Evolutionary conservation across 2,113 vertebrate species (phyloP), one percentile per base, ranked within the genome.

Genomic region (Alexandromys fortis): DNA sequence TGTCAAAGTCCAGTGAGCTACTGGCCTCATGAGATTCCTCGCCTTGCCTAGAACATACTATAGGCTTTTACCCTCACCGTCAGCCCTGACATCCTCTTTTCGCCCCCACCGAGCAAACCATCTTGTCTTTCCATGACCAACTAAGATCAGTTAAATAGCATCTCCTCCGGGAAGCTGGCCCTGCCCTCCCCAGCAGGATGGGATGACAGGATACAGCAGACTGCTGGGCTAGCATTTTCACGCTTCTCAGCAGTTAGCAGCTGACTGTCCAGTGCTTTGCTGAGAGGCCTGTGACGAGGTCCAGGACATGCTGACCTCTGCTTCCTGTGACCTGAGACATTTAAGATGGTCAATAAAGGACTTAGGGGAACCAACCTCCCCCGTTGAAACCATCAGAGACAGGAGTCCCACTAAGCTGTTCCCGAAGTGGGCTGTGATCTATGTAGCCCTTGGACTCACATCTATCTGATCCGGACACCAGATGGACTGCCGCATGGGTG

Each of bases 341-440:
- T 83, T 81, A 70, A 83, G 93, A 63, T 12, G 72, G 61, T 97
- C 89, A 45, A 28, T 92, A 94, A 90, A 55, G 35, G 12, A 58
- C 47, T 96, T 86, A 81, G 28, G 19, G 35, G 47, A 42, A 63
- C 21, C 26, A 63, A 63, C 58, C 85, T n/a, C 85, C 76, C 33
- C 1, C 28, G 24, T 7, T 91, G 75, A 94, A 96, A 58, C 70
- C 70, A 42, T 67, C 35, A 88, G 76, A 79, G 72, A 91, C 61
- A 61, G 72, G 42, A 75, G 28, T n/a, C 21, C 35, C 21, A 13
- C 78, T 92, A 65, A 70, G 73, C 68, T n/a, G 0, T 83, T 75
- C 94, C 21, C 45, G 70, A 58, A 81, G 49, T 42, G 33, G 75
- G 58, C 70, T 49, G 24, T 45, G 76, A 52, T 77, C 91, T 86